Evolutionary conservation across 2,888 invertebrate species (phyloP), one percentile per base, ranked within the genome.

Genomic region (Palloptera scutellata): DNA sequence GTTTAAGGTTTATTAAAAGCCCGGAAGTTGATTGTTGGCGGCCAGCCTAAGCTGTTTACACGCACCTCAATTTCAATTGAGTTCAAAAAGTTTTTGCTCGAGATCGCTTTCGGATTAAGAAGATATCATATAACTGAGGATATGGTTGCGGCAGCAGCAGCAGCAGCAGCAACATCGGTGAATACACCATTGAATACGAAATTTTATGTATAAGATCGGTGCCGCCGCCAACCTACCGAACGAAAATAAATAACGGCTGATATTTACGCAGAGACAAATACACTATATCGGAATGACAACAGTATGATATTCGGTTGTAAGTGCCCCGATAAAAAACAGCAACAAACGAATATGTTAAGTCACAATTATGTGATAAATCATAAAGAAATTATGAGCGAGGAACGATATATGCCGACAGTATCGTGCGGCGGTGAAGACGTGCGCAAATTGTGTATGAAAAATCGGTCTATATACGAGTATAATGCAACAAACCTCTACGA

Each of bases 311-410:
- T 52, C 20, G 42, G 41, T 12, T 40, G 51, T 41, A 20, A 30
- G 40, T 30, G 43, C 61, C 45, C 48, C 42, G 41, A 10, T n/a
- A 41, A 64, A 19, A 61, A 66, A 60, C 66, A 62, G 67, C 52
- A 64, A 67, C 68, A 68, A 64, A 60, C 66, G 60, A 73, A 73
- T 80, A 79, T 48, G 81, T 79, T 74, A 74, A 81, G 82, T 81
- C 81, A 81, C 78, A 78, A 74, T 74, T 73, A 72, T 75, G 78
- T 76, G 81, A 81, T 81, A 80, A 82, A 81, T 81, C 82, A 82
- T 79, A 20, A 48, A 42, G 64, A 72, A 73, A 72, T 74, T 67
- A 67, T 42, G 69, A 70, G 75, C 76, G 48, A 64, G 79, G 73
- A 76, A 77, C 79, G 78, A 81, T 30, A 79, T 77, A 75, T 78